phyloP scores from a whole-genome alignment of 2,113 vertebrate genomes.

The Siniperca knerii region DNA sequence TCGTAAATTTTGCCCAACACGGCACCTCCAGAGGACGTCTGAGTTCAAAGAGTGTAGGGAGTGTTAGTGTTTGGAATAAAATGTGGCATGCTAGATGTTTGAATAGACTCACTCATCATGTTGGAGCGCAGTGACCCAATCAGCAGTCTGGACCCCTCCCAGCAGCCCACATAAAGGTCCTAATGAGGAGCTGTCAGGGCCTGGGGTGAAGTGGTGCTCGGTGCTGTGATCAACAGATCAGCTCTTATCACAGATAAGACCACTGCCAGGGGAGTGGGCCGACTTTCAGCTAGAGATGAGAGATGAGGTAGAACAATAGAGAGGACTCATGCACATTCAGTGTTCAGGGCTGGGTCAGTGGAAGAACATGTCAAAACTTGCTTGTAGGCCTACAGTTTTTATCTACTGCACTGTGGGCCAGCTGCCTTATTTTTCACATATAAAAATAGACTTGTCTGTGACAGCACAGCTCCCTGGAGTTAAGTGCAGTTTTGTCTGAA shows the following conservation, averaged over 20 bases:
- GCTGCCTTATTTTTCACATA: constrained; percentile 30
- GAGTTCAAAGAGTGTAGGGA: constrained; percentile 48
- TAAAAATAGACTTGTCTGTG: constrained; percentile 26
- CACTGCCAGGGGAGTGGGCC: constrained; percentile 24
- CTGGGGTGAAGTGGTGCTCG: constrained; percentile 31
- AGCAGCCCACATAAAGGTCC: constrained; percentile 24
- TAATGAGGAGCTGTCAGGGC: constrained; percentile 50
- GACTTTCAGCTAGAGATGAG: constrained; percentile 36
- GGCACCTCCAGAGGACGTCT: constrained; percentile 22
- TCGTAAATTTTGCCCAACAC: constrained; percentile 43
- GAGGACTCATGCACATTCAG: neutral
- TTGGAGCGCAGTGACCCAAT: constrained; percentile 36
- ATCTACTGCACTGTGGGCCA: constrained; percentile 16
- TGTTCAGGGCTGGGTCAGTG: constrained; percentile 27
- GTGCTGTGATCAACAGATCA: constrained; percentile 35
- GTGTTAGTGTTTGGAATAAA: constrained; percentile 21
- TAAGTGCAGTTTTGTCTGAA: constrained; percentile 31
- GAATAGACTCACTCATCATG: constrained; percentile 49
- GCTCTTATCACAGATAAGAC: constrained; percentile 58
- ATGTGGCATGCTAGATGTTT: constrained; percentile 14
- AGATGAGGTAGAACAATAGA: constrained; percentile 61
- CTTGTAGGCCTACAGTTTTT: constrained; percentile 4
- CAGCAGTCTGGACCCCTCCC: constrained; percentile 42
- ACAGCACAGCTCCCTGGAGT: constrained; percentile 22
- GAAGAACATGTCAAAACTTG: constrained; percentile 39